These are phyloP conservation scores for Philaenus spumarius DNA, from an alignment of 1,140 invertebrate species.

Conservation along the genomic window DNA sequence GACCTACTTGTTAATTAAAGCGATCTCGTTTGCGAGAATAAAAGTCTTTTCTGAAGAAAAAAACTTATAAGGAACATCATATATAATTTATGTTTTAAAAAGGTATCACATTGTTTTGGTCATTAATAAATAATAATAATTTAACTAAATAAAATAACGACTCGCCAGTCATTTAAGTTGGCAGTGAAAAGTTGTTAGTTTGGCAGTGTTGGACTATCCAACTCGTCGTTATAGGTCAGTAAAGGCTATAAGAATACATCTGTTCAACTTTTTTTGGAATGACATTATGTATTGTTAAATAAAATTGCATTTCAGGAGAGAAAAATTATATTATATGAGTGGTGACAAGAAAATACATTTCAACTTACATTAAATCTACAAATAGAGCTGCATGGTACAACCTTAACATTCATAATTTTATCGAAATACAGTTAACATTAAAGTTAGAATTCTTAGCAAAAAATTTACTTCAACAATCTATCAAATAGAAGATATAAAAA, in stretches of 20 bases:
- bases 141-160: too few relatives aligned
- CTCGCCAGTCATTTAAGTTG: too few relatives aligned
- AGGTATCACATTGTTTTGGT: constrained; percentile 14
- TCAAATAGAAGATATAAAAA: constrained; percentile 11
- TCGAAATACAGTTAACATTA: constrained; percentile 2
- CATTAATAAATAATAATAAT: neutral
- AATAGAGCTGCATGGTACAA: constrained; percentile 1
- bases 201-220: too few relatives aligned
- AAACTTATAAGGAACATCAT: neutral
- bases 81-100: neutral
- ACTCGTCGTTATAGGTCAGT: neutral
- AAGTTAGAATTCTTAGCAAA: constrained; percentile 17
- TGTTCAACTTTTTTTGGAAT: neutral
- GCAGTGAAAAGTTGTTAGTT: too few relatives aligned
- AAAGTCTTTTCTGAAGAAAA: constrained; percentile 4
- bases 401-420: neutral
- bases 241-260: neutral
- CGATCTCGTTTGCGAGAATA: neutral
- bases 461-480: constrained; percentile 8
- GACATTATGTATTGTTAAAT: constrained; percentile 2
- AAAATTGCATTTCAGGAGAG: neutral
- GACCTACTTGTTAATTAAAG: neutral
- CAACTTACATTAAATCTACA: constrained; percentile 6
- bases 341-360: neutral
- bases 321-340: constrained; percentile 1